Evolutionary conservation across 2,113 vertebrate genomes (phyloP), one percentile per base, ranked within the genome.

Genomic region (Oncorhynchus kisutch): DNA sequence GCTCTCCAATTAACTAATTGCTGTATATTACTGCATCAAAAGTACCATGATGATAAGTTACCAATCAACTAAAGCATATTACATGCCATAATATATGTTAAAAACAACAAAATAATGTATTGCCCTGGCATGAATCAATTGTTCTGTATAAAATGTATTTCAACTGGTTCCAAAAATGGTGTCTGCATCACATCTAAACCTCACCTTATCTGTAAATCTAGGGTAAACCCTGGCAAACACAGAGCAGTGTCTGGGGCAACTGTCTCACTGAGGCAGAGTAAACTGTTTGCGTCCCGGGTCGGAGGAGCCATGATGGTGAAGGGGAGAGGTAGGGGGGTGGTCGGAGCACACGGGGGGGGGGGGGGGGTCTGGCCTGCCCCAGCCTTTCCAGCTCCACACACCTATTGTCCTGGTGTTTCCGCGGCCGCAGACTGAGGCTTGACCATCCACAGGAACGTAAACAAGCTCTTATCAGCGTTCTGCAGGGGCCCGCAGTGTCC

Each of bases 381-480:
- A 62, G 59, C 59, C n/a, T 62, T 16, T 62, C 59, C 5, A 54
- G 74, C 82, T 74, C 75, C 74, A 86, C 77, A 78, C 77, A 93
- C 90, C 91, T 89, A 96, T 96, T 96, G 95, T 96, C 94, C 88
- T 2, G 27, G 78, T 1, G 81, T 92, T 96, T 96, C 95, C 94
- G 94, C 89, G 62, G 81, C 92, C 83, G 80, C 84, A 87, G 83
- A 79, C 83, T 82, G 93, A 92, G 91, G 80, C 82, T 94, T 92
- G 89, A 92, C 92, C 94, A 96, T 96, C 94, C 85, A 94, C 94
- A 95, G 95, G 94, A 96, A 96, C 94, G 94, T 95, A 96, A 96
- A 96, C 95, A 96, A 93, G 83, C 4, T 82, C 95, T 96, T 96
- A 96, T 96, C 95, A 95, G 94, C 86, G 84, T 82, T 90, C 89